These are phyloP conservation scores for Eudyptes chrysolophus DNA, from an alignment of 2,113 vertebrate species.

Conservation along the genomic window DNA sequence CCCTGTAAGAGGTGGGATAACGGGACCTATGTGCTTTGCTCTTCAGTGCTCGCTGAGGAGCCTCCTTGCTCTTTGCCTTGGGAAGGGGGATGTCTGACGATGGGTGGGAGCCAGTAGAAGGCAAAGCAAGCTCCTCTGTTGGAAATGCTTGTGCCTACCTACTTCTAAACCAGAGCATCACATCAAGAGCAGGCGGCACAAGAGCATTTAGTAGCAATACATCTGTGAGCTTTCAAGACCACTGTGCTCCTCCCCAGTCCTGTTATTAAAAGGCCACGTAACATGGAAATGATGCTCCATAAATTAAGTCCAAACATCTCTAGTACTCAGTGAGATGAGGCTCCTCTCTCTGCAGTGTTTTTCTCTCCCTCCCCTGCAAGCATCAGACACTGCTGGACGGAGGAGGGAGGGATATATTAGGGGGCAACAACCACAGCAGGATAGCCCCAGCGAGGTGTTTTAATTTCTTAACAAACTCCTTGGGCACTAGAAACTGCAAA, in stretches of 20 bases:
- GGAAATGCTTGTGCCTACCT: not conserved
- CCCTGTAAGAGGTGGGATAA: not conserved
- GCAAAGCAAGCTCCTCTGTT: not conserved
- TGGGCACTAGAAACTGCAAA: conserved; percentile 33
- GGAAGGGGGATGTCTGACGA: not conserved
- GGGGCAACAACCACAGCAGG: not conserved
- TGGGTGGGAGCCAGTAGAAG: not conserved
- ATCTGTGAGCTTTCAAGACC: not conserved
- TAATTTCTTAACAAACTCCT: conserved; percentile 27
- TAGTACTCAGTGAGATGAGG: not conserved
- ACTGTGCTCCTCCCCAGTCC: not conserved
- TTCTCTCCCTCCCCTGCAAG: not conserved
- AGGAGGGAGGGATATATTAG: not conserved
- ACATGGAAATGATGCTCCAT: not conserved
- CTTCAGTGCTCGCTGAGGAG: not conserved
- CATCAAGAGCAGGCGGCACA: not conserved
- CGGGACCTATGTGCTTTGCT: not conserved
- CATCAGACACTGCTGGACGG: fast-evolving
- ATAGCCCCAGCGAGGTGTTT: not conserved
- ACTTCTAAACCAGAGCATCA: not conserved
- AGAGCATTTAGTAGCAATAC: not conserved
- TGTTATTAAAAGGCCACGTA: not conserved
- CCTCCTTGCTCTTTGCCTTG: not conserved
- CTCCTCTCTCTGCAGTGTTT: not conserved
- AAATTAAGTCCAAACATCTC: not conserved